These are phyloP conservation scores for Cossypha heuglini DNA, from an alignment of 2,797 vertebrate species.

Conservation along the genomic window DNA sequence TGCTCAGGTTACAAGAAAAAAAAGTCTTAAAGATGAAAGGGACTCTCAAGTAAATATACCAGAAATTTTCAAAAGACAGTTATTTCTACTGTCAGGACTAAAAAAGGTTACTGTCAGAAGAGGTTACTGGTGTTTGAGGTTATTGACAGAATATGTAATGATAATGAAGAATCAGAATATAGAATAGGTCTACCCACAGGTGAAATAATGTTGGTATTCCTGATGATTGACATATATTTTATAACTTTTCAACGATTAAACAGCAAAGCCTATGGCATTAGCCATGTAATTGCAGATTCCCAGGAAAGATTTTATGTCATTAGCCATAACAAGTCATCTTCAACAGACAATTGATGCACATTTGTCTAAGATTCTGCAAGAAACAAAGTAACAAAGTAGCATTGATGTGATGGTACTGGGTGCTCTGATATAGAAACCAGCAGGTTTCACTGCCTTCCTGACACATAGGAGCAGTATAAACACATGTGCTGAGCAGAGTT, in stretches of 20 bases:
- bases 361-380: not conserved
- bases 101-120: not conserved
- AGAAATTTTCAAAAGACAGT: not conserved
- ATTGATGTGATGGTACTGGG: not conserved
- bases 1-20: not conserved
- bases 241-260: not conserved
- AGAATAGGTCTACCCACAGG: not conserved
- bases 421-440: not conserved
- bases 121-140: not conserved
- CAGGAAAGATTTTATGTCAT: not conserved
- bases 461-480: not conserved
- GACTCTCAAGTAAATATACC: not conserved
- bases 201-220: not conserved
- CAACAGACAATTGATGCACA: not conserved
- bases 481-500: not conserved
- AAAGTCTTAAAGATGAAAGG: not conserved
- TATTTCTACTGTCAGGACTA: not conserved
- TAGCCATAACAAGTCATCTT: not conserved
- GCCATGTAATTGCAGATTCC: not conserved
- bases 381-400: not conserved
- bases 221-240: not conserved
- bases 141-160: not conserved
- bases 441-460: not conserved
- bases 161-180: not conserved
- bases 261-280: not conserved